Percentiles rank a stretch among this genome's conserved stretches.
Conservation (phyloP, 2,113 vertebrate genomes). For the Apodemus sylvaticus region DNA sequence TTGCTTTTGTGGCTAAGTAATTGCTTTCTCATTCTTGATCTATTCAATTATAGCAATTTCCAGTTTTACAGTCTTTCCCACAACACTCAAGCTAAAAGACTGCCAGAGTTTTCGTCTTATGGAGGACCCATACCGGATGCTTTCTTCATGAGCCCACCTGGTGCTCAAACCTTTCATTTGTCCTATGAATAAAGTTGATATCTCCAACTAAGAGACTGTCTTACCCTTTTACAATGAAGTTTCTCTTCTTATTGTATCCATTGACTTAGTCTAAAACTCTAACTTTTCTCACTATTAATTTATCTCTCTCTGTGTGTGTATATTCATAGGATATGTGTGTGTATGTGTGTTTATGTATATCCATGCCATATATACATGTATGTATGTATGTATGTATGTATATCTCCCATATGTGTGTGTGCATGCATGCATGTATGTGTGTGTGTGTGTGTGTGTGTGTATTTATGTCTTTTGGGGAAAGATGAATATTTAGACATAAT, state of each 20-base stretch:
- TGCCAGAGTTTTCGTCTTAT: background rate
- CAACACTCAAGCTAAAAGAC: background rate
- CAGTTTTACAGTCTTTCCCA: background rate
- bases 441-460: too few species aligned
- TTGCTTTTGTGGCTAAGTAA: conserved; percentile 47
- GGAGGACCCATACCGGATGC: background rate
- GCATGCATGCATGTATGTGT: too few species aligned
- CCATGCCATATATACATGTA: too few species aligned
- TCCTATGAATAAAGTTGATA: background rate
- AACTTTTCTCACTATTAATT: background rate
- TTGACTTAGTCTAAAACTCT: background rate
- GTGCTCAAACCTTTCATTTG: background rate
- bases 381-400: too few species aligned
- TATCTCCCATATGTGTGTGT: too few species aligned
- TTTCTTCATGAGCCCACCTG: background rate
- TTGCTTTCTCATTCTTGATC: background rate
- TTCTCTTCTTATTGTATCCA: background rate
- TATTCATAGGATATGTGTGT: too few species aligned
- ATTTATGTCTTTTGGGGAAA: background rate
- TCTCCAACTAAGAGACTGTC: background rate
- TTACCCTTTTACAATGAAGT: background rate
- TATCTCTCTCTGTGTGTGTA: too few species aligned
- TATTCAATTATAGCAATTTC: conserved; percentile 44
- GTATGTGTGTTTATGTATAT: too few species aligned
- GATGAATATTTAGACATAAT: background rate